These are phyloP conservation scores for Furnarius figulus DNA, from an alignment of 2,113 vertebrate genomes.

Conservation along the genomic window DNA sequence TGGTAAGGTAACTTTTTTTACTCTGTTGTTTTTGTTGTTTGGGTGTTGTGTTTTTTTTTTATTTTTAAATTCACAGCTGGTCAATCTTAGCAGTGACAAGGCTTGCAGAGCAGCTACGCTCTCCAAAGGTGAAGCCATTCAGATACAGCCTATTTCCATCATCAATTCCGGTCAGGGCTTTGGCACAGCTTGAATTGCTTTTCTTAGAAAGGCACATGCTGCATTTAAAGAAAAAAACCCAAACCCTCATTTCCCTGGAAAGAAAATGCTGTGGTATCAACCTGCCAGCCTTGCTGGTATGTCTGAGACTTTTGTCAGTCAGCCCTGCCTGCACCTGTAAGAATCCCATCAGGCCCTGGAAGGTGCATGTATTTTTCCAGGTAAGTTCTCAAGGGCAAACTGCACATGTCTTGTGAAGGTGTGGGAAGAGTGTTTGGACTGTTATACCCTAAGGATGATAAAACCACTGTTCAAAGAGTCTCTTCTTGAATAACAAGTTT, in stretches of 20 bases:
- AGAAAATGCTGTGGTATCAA: background rate
- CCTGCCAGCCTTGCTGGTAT: background rate
- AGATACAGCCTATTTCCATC: background rate
- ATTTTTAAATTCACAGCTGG: background rate
- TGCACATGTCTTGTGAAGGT: background rate
- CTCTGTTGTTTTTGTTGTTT: background rate
- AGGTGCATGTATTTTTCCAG: background rate
- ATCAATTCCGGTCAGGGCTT: background rate
- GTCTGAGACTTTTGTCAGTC: background rate
- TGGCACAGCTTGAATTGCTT: background rate
- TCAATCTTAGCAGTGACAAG: background rate
- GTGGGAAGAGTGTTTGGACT: background rate
- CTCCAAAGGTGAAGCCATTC: background rate
- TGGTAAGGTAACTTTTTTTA: fast-evolving
- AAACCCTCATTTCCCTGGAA: background rate
- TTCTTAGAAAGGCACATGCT: background rate
- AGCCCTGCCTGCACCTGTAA: background rate
- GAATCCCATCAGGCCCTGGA: background rate
- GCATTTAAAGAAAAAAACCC: background rate
- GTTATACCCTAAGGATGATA: background rate
- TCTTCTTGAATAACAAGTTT: background rate
- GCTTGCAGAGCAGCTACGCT: background rate
- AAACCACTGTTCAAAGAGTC: background rate
- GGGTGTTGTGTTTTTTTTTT: background rate
- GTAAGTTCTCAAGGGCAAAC: background rate